Percentiles rank a stretch among this genome's conserved stretches.
These are phyloP conservation scores for Chymomyza fuscimana DNA, from an alignment of 2,888 invertebrate genomes.

Conservation along the genomic window DNA sequence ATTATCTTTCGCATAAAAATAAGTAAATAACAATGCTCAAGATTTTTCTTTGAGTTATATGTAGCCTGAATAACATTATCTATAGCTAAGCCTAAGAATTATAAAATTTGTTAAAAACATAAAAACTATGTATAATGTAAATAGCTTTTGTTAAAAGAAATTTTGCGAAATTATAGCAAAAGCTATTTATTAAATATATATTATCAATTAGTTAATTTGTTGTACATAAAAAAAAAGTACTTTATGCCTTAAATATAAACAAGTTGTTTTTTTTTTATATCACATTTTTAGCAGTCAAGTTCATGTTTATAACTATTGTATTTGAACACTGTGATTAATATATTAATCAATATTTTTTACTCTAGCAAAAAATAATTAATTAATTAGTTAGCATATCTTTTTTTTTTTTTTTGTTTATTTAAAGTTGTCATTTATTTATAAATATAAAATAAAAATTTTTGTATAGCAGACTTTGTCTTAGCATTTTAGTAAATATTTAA, in stretches of 20 bases:
- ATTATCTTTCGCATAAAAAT: too few relatives aligned
- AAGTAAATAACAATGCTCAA: too few relatives aligned
- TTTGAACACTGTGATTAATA: conserved; percentile 2
- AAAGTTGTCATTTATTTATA: conserved; percentile 33
- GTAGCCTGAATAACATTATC: too few relatives aligned
- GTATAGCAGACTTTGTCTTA: conserved; percentile 26
- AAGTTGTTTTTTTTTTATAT: conserved; percentile 8
- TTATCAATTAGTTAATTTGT: not conserved
- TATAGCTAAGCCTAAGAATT: too few relatives aligned
- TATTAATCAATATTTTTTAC: not conserved
- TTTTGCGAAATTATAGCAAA: not conserved
- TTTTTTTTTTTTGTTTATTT: conserved; percentile 9
- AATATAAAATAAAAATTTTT: conserved; percentile 27
- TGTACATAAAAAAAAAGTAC: not conserved
- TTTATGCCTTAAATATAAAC: conserved; percentile 9
- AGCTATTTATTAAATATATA: not conserved
- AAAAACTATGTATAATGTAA: too few relatives aligned
- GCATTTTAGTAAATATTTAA: conserved; percentile 28
- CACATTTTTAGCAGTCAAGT: conserved; percentile 7
- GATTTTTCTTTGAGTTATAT: too few relatives aligned
- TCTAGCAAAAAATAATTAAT: not conserved
- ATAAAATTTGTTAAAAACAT: too few relatives aligned
- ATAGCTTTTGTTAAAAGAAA: too few relatives aligned
- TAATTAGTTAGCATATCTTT: conserved; percentile 34
- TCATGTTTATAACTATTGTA: conserved; percentile 12